Conservation (phyloP, 2,888 invertebrate genomes). For the Cryptocheilus praepositus region DNA sequence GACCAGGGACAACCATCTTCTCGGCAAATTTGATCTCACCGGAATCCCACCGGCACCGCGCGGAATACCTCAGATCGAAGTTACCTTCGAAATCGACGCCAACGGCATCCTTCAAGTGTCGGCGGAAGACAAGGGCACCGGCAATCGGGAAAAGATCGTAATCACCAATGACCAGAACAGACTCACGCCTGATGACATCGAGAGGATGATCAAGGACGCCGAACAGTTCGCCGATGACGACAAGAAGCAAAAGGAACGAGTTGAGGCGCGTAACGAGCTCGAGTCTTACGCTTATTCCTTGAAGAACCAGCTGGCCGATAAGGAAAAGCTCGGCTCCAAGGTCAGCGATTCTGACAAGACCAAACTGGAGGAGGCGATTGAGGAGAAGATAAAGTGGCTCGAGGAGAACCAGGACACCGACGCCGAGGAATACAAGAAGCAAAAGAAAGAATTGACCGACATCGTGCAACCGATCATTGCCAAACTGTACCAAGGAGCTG, state of each 20-base stretch:
- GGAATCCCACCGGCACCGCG: conserved; percentile 97
- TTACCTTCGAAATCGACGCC: conserved; percentile 95
- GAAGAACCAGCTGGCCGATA: conserved; percentile 97
- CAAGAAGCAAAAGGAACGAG: conserved; percentile 95
- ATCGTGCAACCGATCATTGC: conserved; percentile 98
- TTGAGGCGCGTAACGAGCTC: conserved; percentile 97
- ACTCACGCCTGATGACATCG: conserved; percentile 97
- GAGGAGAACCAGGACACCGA: conserved; percentile 96
- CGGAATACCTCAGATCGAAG: conserved; percentile 96
- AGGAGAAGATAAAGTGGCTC: conserved; percentile 98
- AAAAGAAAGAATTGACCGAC: conserved; percentile 96
- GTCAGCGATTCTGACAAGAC: conserved; percentile 91
- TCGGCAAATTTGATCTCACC: conserved; percentile 98
- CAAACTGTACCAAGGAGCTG: conserved; percentile 94
- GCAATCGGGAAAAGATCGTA: conserved; percentile 98
- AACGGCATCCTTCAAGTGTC: conserved; percentile 97
- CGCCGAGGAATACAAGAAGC: conserved; percentile 92
- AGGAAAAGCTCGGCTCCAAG: conserved; percentile 97
- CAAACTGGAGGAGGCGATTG: conserved; percentile 96
- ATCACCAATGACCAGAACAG: conserved; percentile 99
- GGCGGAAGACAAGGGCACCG: conserved; percentile 99
- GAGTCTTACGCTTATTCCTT: conserved; percentile 98
- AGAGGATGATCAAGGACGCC: conserved; percentile 99
- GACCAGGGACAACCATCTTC: conserved; percentile 99
- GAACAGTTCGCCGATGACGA: conserved; percentile 99